Evolutionary conservation across 2,888 invertebrate genomes (phyloP).

Genomic region (Leptinotarsa juncta): DNA sequence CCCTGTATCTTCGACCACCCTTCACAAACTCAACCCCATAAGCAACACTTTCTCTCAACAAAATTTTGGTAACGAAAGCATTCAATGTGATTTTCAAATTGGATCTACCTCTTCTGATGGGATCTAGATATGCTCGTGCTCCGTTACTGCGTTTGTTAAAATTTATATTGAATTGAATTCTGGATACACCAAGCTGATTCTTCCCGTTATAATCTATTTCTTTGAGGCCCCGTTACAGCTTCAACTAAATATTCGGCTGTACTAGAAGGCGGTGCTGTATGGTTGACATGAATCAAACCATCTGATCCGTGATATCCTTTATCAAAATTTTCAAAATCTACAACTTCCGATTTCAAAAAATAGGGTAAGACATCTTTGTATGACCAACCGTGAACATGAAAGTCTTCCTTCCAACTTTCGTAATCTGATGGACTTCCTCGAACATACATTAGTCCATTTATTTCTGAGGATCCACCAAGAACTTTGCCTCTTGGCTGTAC

Average conservation of each 20-base stretch:
- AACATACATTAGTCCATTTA: slow-evolving; percentile 84
- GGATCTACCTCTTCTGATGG: slow-evolving; percentile 16
- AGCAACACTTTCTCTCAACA: slow-evolving; percentile 12
- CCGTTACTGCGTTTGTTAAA: slow-evolving; percentile 29
- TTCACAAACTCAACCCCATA: slow-evolving; percentile 31
- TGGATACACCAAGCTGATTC: slow-evolving; percentile 27
- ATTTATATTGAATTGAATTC: slow-evolving; percentile 32
- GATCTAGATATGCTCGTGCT: slow-evolving; percentile 31
- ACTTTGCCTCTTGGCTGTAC: slow-evolving; percentile 74
- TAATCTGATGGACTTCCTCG: slow-evolving; percentile 75
- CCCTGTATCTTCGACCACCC: slow-evolving; percentile 57
- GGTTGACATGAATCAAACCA: slow-evolving; percentile 67
- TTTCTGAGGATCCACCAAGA: slow-evolving; percentile 80
- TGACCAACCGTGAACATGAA: slow-evolving; percentile 79
- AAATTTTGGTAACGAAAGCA: slow-evolving; percentile 55
- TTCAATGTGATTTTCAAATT: slow-evolving; percentile 68
- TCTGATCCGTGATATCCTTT: slow-evolving; percentile 54
- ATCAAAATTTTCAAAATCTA: slow-evolving; percentile 12
- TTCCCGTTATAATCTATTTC: slow-evolving; percentile 33
- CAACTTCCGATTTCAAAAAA: slow-evolving; percentile 78
- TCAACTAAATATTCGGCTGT: slow-evolving; percentile 20
- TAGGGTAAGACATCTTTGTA: slow-evolving; percentile 77
- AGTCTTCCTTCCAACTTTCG: slow-evolving; percentile 73
- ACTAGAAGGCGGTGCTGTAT: slow-evolving; percentile 26
- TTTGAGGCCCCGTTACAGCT: slow-evolving; percentile 63